Conservation (phyloP, 2,797 vertebrate genomes). For the Tragelaphus oryx region DNA sequence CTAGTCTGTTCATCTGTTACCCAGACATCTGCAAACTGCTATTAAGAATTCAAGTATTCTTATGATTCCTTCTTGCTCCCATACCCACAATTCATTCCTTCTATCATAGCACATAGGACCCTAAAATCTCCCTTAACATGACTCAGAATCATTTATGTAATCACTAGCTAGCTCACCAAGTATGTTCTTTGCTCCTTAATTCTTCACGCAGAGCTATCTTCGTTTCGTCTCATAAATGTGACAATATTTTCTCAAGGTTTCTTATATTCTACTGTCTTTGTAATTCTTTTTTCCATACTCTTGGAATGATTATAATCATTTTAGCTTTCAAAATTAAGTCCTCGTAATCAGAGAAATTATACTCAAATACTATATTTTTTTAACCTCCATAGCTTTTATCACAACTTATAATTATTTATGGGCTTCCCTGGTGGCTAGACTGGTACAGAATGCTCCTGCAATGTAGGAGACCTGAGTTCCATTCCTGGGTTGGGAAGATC, state of each 20-base stretch:
- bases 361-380: background rate
- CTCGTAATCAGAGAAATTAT: background rate
- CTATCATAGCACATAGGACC: too few relatives aligned
- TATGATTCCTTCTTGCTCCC: background rate
- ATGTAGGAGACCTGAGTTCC: background rate
- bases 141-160: background rate
- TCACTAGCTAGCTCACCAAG: background rate
- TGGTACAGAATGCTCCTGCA: background rate
- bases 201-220: background rate
- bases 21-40: background rate
- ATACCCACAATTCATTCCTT: background rate
- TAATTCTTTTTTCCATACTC: background rate
- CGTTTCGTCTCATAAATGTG: background rate
- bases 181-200: background rate
- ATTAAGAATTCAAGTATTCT: background rate
- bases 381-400: background rate
- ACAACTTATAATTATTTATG: background rate
- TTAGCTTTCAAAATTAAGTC: background rate
- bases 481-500: background rate
- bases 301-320: background rate
- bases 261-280: background rate
- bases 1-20: background rate
- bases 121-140: background rate
- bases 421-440: background rate
- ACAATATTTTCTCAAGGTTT: background rate